Conservation (phyloP, 2,888 invertebrate genomes). For the Meiosimyza platycephala region DNA sequence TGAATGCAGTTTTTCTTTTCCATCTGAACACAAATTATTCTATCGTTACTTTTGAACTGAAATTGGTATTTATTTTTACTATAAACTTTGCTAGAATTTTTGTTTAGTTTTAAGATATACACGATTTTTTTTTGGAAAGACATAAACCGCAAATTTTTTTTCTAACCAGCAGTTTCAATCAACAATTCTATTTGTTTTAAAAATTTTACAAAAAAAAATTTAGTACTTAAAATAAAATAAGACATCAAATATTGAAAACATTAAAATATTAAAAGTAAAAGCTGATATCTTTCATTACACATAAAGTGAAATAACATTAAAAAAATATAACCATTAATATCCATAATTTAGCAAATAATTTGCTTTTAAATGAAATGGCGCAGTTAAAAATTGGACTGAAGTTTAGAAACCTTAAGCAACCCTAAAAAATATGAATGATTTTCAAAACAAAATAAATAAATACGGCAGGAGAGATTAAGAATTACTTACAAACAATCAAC, state of each 20-base stretch:
- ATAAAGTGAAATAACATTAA: neutral
- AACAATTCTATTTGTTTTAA: neutral
- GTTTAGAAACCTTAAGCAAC: conserved; percentile 34
- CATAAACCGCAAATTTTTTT: too few relatives aligned
- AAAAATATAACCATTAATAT: conserved; percentile 4
- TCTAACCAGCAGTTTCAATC: too few relatives aligned
- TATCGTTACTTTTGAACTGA: too few relatives aligned
- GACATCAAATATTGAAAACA: conserved; percentile 21
- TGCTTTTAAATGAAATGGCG: neutral
- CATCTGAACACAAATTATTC: too few relatives aligned
- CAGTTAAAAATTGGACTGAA: neutral
- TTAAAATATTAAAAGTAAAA: conserved; percentile 22
- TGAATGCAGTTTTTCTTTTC: too few relatives aligned
- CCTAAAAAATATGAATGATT: conserved; percentile 49
- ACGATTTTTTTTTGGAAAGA: too few relatives aligned
- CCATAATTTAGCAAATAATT: neutral
- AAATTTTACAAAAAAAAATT: neutral
- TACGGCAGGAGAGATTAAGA: conserved; percentile 20
- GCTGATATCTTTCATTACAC: too few relatives aligned
- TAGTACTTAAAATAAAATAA: conserved; percentile 21
- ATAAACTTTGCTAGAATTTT: too few relatives aligned
- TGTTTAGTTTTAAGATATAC: too few relatives aligned
- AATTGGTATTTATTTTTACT: too few relatives aligned
- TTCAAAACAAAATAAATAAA: too few relatives aligned
- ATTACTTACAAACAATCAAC: conserved; percentile 46